Evolutionary conservation across 1,140 invertebrate genomes (phyloP).

Genomic region (Papilio xuthus): DNA sequence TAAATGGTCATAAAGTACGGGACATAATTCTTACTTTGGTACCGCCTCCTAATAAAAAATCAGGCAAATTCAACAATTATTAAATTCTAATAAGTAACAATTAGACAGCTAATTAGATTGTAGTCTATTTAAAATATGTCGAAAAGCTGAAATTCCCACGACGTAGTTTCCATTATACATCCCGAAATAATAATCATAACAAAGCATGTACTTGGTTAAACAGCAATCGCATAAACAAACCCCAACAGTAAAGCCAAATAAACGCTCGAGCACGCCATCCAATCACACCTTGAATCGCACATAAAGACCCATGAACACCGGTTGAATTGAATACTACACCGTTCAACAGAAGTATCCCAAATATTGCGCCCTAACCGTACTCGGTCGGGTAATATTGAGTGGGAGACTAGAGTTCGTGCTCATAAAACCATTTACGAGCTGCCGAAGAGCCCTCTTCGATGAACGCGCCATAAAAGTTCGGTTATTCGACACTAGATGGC

Average conservation of each 20-base stretch:
- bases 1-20: slow-evolving; percentile 69
- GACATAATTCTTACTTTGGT: slow-evolving; percentile 66
- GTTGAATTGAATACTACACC: slow-evolving; percentile 75
- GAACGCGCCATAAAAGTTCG: slow-evolving; percentile 80
- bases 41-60: slow-evolving; percentile 40
- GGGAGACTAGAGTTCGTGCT: slow-evolving; percentile 74
- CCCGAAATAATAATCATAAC: slow-evolving; percentile 80
- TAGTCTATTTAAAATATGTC: neutral
- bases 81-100: slow-evolving; percentile 39
- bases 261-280: slow-evolving; percentile 80
- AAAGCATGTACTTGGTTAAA: slow-evolving; percentile 79
- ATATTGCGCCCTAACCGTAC: slow-evolving; percentile 73
- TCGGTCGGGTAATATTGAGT: slow-evolving; percentile 77
- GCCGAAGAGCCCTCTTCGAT: slow-evolving; percentile 80
- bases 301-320: slow-evolving; percentile 80
- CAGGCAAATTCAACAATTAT: slow-evolving; percentile 10
- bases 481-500: slow-evolving; percentile 79
- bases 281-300: slow-evolving; percentile 81
- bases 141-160: slow-evolving; percentile 54
- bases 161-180: slow-evolving; percentile 66
- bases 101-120: slow-evolving; percentile 2
- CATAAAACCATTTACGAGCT: slow-evolving; percentile 81
- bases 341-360: slow-evolving; percentile 73
- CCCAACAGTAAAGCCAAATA: slow-evolving; percentile 81
- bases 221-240: slow-evolving; percentile 82